Percentiles rank a stretch among this genome's conserved stretches.
Evolutionary conservation across 2,888 invertebrate genomes (phyloP).

Genomic region (Schrankia costaestrigalis): DNA sequence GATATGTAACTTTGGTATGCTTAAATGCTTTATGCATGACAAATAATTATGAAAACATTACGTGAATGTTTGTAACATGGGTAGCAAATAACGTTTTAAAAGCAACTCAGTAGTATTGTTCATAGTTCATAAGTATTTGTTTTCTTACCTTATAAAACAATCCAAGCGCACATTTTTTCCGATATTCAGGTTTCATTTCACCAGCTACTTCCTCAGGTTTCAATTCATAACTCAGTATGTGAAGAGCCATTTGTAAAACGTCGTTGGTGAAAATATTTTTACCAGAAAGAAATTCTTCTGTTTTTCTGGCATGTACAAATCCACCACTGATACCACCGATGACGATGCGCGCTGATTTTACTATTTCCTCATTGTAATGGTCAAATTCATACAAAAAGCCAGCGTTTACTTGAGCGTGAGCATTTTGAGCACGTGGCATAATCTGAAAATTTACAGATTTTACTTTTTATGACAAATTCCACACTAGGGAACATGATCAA

Average conservation of each 20-base stretch:
- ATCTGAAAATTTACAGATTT: constrained; percentile 73
- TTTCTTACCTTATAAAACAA: constrained; percentile 84
- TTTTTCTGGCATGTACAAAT: constrained; percentile 80
- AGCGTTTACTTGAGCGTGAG: constrained; percentile 88
- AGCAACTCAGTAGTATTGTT: no score
- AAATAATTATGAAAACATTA: no score
- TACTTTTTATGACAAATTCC: no score
- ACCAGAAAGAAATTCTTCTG: constrained; percentile 70
- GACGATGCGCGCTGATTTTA: constrained; percentile 79
- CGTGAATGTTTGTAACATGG: no score
- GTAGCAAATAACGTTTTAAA: no score
- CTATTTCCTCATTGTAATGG: constrained; percentile 27
- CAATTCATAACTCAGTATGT: constrained; percentile 77
- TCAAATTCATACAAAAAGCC: constrained; percentile 84
- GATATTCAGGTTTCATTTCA: constrained; percentile 80
- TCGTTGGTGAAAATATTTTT: constrained; percentile 67
- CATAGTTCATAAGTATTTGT: neutral
- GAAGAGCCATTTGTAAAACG: constrained; percentile 74
- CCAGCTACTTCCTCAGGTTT: constrained; percentile 64
- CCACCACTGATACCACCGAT: constrained; percentile 78
- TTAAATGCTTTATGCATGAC: no score
- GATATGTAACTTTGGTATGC: no score
- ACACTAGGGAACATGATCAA: no score
- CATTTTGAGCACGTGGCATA: constrained; percentile 86
- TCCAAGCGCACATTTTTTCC: constrained; percentile 80